phyloP scores from a whole-genome alignment of 2,888 invertebrate species.

The Xestoiulus laeticollis region DNA sequence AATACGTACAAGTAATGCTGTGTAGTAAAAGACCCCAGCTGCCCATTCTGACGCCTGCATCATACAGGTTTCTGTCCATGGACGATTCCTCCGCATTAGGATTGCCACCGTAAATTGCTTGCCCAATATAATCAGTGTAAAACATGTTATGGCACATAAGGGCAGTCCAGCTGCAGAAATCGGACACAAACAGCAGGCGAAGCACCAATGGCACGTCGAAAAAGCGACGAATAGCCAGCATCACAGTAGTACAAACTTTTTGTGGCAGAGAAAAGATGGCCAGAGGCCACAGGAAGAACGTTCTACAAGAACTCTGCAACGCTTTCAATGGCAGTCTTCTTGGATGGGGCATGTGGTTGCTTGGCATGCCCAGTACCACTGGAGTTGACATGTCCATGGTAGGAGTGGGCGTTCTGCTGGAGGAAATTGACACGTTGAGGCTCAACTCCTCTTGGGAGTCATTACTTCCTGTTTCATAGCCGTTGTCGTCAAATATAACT shows the following conservation, averaged over 20 bases:
- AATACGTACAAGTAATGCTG: slow-evolving; percentile 59
- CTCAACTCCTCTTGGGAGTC: slow-evolving; percentile 51
- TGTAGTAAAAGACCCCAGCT: slow-evolving; percentile 61
- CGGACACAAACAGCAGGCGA: slow-evolving; percentile 59
- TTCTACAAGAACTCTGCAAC: neutral
- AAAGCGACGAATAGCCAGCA: neutral
- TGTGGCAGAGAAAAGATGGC: neutral
- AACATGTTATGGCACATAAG: slow-evolving; percentile 61
- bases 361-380: neutral
- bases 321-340: slow-evolving; percentile 4
- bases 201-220: slow-evolving; percentile 58
- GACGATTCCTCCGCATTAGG: slow-evolving; percentile 58
- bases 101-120: slow-evolving; percentile 60
- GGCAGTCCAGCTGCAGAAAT: slow-evolving; percentile 61
- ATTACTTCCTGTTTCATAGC: slow-evolving; percentile 61
- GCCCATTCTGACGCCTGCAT: slow-evolving; percentile 61
- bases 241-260: slow-evolving; percentile 21
- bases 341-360: neutral
- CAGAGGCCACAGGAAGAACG: slow-evolving; percentile 1
- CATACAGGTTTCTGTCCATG: slow-evolving; percentile 58
- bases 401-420: slow-evolving; percentile 29
- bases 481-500: slow-evolving; percentile 58
- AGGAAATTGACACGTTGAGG: neutral
- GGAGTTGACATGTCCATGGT: neutral
- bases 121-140: slow-evolving; percentile 62